phyloP scores from a whole-genome alignment of 1,140 invertebrate genomes.

The Magallana gigas region DNA sequence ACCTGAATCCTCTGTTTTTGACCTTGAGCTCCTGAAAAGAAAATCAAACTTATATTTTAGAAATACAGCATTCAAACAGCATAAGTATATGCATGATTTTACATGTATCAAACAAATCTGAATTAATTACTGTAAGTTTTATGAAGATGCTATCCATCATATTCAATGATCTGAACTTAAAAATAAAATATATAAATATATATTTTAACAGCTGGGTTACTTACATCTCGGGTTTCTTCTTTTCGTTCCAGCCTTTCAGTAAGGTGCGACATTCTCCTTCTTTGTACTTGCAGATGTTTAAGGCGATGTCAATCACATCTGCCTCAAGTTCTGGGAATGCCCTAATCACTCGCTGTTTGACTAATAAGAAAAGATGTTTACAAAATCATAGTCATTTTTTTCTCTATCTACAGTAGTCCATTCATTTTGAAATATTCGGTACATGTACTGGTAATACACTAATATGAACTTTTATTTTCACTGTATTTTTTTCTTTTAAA shows the following conservation, averaged over 20 bases:
- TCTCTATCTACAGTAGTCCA: too few relatives aligned
- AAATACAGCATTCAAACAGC: neutral
- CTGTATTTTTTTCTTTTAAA: too few relatives aligned
- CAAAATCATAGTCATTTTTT: too few relatives aligned
- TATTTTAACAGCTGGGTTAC: neutral
- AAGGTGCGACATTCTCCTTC: conserved; percentile 16
- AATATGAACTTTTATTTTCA: too few relatives aligned
- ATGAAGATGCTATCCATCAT: too few relatives aligned
- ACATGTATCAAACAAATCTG: too few relatives aligned
- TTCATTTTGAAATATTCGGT: too few relatives aligned
- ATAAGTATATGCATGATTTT: too few relatives aligned
- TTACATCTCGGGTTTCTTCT: neutral
- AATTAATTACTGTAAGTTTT: too few relatives aligned
- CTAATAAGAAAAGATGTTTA: conserved; percentile 5
- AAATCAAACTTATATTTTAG: neutral
- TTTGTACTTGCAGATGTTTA: conserved; percentile 38
- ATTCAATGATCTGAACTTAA: too few relatives aligned
- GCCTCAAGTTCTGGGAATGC: conserved; percentile 29
- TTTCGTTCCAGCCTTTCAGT: conserved; percentile 22
- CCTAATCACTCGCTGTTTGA: neutral
- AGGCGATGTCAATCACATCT: conserved; percentile 36
- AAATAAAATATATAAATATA: neutral
- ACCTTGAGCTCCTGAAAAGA: neutral
- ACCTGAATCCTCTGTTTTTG: conserved; percentile 13
- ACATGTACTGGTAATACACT: too few relatives aligned